phyloP scores from a whole-genome alignment of 1,140 invertebrate species.

The Euschistus heros region DNA sequence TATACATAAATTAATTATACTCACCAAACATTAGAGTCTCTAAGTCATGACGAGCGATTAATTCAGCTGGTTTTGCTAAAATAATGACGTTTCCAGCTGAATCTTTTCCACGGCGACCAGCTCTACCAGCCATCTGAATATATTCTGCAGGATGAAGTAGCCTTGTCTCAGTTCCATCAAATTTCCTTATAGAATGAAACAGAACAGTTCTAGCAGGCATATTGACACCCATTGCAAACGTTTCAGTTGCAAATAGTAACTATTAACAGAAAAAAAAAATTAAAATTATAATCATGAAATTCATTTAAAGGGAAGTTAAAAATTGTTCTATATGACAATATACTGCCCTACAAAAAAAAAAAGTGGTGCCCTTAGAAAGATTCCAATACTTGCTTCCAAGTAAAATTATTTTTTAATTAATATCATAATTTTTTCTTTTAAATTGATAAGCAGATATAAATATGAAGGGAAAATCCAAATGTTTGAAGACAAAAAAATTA shows the following conservation, averaged over 20 bases:
- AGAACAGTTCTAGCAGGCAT: constrained; percentile 95
- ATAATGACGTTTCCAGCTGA: constrained; percentile 89
- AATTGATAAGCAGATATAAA: no score
- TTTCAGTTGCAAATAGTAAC: constrained; percentile 93
- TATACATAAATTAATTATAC: not conserved
- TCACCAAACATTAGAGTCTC: not conserved
- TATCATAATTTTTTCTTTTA: no score
- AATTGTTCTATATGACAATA: no score
- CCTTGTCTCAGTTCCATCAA: constrained; percentile 71
- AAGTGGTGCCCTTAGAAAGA: no score
- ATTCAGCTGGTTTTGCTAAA: constrained; percentile 35
- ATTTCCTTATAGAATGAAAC: constrained; percentile 89
- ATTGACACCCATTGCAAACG: constrained; percentile 98
- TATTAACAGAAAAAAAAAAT: no score
- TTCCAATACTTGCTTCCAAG: no score
- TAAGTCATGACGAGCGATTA: not conserved
- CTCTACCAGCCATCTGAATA: constrained; percentile 96
- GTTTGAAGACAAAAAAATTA: no score
- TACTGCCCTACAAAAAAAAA: no score
- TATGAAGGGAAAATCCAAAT: no score
- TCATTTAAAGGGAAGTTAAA: no score
- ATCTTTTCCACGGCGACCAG: constrained; percentile 86
- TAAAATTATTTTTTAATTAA: no score
- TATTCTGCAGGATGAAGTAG: constrained; percentile 81
- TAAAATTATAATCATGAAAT: no score